phyloP scores from a whole-genome alignment of 2,888 invertebrate genomes.

The Rapana venosa region DNA sequence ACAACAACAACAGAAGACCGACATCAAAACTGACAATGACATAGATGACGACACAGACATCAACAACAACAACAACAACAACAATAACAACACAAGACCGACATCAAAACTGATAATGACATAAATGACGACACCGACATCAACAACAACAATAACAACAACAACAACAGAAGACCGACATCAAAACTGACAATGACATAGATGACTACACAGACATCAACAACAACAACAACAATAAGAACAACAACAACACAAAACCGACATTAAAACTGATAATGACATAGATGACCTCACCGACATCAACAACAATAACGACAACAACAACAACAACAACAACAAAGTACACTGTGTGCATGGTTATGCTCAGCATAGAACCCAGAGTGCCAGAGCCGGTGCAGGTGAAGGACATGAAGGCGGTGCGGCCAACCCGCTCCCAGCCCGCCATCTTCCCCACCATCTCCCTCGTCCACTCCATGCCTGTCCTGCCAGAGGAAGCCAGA shows the following conservation, averaged over 20 bases:
- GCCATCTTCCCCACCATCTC: slow-evolving; percentile 75
- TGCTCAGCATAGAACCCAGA: too few species aligned
- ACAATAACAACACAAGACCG: background rate
- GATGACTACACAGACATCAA: background rate
- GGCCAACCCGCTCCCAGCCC: slow-evolving; percentile 23
- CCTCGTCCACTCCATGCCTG: slow-evolving; percentile 76
- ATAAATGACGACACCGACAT: background rate
- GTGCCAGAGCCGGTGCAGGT: background rate
- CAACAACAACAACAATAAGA: background rate
- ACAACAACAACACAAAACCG: background rate
- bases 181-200: background rate
- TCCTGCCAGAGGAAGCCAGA: slow-evolving; percentile 72
- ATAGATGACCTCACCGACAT: background rate
- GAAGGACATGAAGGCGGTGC: background rate
- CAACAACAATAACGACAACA: background rate
- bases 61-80: background rate
- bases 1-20: too few species aligned
- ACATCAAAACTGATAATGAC: too few species aligned
- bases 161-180: background rate
- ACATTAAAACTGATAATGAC: too few species aligned
- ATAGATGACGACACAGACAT: background rate
- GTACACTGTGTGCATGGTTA: too few species aligned
- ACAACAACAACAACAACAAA: background rate
- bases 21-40: background rate
- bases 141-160: background rate